phyloP scores from a whole-genome alignment of 2,797 vertebrate species.

The Phylloscopus collybita region DNA sequence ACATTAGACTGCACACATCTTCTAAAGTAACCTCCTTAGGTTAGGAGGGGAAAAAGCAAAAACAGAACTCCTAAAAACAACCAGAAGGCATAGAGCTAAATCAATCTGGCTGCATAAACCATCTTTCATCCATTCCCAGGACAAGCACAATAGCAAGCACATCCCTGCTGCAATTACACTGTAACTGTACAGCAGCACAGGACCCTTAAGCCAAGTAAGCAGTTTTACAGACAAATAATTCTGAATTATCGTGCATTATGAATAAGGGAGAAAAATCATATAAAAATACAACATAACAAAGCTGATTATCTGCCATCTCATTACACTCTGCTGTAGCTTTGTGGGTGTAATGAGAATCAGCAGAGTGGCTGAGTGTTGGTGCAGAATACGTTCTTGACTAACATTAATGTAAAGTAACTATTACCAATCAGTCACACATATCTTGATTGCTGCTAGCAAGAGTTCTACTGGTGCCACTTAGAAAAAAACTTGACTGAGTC shows the following conservation, averaged over 20 bases:
- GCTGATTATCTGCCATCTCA: not conserved
- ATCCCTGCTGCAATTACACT: not conserved
- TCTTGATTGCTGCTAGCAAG: not conserved
- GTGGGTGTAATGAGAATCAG: not conserved
- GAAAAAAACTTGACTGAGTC: not conserved
- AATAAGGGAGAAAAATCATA: not conserved
- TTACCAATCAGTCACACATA: not conserved
- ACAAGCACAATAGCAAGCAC: not conserved
- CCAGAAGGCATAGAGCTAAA: not conserved
- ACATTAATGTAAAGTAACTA: not conserved
- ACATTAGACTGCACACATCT: not conserved
- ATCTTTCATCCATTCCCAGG: not conserved
- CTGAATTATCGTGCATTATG: not conserved
- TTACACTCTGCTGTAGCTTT: not conserved
- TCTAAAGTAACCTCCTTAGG: not conserved
- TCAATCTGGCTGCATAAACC: not conserved
- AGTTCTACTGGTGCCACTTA: not conserved
- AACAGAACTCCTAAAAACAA: not conserved
- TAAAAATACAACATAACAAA: not conserved
- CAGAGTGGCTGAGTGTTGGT: not conserved
- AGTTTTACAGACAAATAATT: not conserved
- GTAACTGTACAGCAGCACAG: not conserved
- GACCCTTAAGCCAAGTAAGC: not conserved
- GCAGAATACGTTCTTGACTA: not conserved
- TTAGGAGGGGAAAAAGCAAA: not conserved